Percentiles rank a stretch among this genome's conserved stretches.
Conservation (phyloP, 2,888 invertebrate genomes). For the Flabesymbios commensalis region DNA sequence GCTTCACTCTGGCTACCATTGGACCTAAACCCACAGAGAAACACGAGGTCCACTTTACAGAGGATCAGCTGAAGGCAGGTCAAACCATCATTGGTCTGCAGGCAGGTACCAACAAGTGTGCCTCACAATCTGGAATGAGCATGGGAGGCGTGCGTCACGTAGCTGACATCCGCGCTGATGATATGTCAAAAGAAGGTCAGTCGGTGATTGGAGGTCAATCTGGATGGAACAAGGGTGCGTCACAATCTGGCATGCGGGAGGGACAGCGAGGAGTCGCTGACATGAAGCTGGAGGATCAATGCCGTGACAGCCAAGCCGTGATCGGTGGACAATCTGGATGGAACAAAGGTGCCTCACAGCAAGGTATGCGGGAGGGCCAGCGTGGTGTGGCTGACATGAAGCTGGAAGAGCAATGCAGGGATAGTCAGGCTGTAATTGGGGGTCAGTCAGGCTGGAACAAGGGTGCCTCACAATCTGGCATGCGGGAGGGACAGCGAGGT, state of each 20-base stretch:
- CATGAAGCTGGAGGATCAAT: conserved; percentile 50
- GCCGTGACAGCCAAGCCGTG: conserved; percentile 43
- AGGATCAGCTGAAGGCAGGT: conserved; percentile 48
- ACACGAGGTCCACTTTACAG: conserved; percentile 50
- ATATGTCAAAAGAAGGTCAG: conserved; percentile 44
- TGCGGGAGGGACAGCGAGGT: conserved; percentile 57
- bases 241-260: conserved; percentile 52
- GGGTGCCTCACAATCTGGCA: conserved; percentile 55
- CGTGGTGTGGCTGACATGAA: conserved; percentile 49
- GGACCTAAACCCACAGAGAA: conserved; percentile 58
- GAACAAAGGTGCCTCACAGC: conserved; percentile 56
- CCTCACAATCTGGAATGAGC: conserved; percentile 52
- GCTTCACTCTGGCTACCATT: conserved; percentile 52
- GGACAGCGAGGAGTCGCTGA: conserved; percentile 56
- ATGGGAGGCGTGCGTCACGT: conserved; percentile 56
- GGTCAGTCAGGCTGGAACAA: conserved; percentile 57
- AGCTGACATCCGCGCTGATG: conserved; percentile 56
- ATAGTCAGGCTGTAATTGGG: conserved; percentile 48
- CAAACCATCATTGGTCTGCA: conserved; percentile 56
- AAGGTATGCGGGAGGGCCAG: conserved; percentile 58
- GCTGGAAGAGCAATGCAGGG: too few relatives aligned
- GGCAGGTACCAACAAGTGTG: conserved; percentile 55
- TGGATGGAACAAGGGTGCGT: conserved; percentile 55
- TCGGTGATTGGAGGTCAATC: conserved; percentile 52
- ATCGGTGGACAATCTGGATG: conserved; percentile 55